A percentile compares a stretch with the other conserved stretches of the same genome.
Evolutionary conservation across 2,797 vertebrate species (phyloP).

Genomic region (Hemibagrus guttatus): DNA sequence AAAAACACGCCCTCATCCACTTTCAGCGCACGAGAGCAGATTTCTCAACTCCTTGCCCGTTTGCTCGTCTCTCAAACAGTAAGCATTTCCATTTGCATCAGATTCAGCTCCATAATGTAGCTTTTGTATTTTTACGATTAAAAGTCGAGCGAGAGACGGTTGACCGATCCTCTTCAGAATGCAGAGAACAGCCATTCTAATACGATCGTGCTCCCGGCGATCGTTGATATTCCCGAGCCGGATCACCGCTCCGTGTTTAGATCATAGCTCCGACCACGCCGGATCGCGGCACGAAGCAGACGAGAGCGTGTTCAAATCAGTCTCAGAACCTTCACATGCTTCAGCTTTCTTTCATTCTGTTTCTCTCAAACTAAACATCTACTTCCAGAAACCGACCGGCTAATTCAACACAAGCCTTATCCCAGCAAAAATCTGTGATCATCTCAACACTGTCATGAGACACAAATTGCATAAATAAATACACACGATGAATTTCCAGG

Average conservation of each 20-base stretch:
- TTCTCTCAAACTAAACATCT: conserved; percentile 8
- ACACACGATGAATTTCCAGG: conserved; percentile 1
- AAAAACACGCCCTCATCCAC: not conserved
- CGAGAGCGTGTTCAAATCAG: not conserved
- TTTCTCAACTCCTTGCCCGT: too few relatives aligned
- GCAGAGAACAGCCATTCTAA: not conserved
- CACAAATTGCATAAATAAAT: conserved; percentile 40
- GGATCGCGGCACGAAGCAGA: not conserved
- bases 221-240: not conserved
- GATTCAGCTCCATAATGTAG: too few relatives aligned
- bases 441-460: not conserved
- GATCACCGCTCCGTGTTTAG: not conserved
- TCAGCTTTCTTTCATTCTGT: not conserved
- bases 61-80: too few relatives aligned
- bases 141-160: too few relatives aligned
- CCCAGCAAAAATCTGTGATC: not conserved
- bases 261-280: not conserved
- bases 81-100: too few relatives aligned
- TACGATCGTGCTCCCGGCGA: not conserved
- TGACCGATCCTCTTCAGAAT: not conserved
- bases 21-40: not conserved
- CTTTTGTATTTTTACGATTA: too few relatives aligned
- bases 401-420: not conserved
- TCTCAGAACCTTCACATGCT: conserved; percentile 9
- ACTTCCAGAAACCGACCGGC: conserved; percentile 19